A percentile compares a stretch with the other conserved stretches of the same genome.
phyloP scores from a whole-genome alignment of 2,113 vertebrate species.

The Leucosticte australis region DNA sequence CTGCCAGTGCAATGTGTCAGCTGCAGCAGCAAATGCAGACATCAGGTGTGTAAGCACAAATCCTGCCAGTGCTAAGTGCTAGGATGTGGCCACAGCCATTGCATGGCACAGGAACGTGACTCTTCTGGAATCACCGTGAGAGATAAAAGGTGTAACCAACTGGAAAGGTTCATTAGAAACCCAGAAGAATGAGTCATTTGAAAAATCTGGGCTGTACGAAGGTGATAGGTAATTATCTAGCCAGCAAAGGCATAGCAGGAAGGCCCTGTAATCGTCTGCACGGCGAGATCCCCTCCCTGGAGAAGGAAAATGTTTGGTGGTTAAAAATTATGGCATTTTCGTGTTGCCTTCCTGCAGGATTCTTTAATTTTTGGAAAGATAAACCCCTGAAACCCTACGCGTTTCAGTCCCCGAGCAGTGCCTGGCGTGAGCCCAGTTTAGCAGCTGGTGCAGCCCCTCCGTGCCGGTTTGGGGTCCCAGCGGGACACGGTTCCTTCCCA shows the following conservation, averaged over 20 bases:
- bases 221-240: not conserved
- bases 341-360: not conserved
- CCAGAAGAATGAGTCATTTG: not conserved
- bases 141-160: conserved; percentile 2
- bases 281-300: not conserved
- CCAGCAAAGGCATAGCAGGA: not conserved
- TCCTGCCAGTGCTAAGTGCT: not conserved
- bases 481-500: not conserved
- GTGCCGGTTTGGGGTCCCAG: not conserved
- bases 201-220: not conserved
- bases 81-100: not conserved
- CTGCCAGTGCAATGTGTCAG: not conserved
- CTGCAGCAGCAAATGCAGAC: not conserved
- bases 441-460: not conserved
- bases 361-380: not conserved
- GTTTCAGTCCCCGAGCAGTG: not conserved
- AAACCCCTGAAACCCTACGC: not conserved
- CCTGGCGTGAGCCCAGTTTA: not conserved
- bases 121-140: not conserved
- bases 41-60: not conserved
- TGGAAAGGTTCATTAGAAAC: not conserved
- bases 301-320: not conserved
- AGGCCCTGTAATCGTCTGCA: not conserved
- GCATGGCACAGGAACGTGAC: not conserved
- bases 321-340: not conserved